phyloP scores from a whole-genome alignment of 2,113 vertebrate species.

The Orcinus orca region DNA sequence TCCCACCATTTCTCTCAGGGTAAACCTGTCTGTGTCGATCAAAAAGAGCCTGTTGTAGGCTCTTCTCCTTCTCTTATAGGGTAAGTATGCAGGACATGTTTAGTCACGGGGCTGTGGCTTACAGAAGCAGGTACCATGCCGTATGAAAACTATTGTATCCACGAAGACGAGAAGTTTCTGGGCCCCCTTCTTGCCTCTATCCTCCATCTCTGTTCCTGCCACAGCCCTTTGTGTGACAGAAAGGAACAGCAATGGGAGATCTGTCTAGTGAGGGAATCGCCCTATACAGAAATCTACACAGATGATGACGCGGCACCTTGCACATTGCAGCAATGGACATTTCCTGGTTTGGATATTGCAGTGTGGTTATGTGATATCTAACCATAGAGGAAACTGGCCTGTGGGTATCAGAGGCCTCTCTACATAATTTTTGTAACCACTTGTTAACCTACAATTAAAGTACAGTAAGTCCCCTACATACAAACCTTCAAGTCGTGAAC shows the following conservation, averaged over 20 bases:
- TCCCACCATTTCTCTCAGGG: not conserved
- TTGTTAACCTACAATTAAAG: not conserved
- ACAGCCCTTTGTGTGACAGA: fast-evolving
- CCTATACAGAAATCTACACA: fast-evolving
- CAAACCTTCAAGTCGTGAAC: no score
- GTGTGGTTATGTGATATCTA: fast-evolving
- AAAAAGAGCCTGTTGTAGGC: not conserved
- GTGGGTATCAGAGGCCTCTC: not conserved
- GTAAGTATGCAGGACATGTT: fast-evolving
- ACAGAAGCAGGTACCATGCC: not conserved
- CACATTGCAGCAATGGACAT: fast-evolving
- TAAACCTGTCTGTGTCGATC: not conserved
- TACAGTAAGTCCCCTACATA: no score
- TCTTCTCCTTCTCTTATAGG: no score
- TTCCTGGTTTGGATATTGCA: no score
- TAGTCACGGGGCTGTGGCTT: fast-evolving
- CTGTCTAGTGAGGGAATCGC: not conserved
- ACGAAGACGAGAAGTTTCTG: fast-evolving
- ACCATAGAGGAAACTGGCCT: fast-evolving
- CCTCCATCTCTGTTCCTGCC: not conserved
- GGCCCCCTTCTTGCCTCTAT: fast-evolving
- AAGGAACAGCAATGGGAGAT: no score
- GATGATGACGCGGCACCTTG: fast-evolving
- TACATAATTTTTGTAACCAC: not conserved
- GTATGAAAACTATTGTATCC: fast-evolving